These are phyloP conservation scores for Catocala nupta DNA, from an alignment of 2,888 invertebrate genomes.

Conservation along the genomic window DNA sequence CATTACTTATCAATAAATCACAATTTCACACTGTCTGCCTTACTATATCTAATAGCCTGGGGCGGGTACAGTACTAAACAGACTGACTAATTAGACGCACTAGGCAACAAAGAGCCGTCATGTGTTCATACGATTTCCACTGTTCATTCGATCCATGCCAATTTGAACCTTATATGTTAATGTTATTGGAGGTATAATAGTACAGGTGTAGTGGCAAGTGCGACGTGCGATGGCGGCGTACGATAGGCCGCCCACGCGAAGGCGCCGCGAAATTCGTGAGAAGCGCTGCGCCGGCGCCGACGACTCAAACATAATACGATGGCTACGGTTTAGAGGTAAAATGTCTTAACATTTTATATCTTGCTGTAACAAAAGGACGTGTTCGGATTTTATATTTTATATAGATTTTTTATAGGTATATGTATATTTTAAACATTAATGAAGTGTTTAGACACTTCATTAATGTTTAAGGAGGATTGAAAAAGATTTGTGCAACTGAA, in stretches of 20 bases:
- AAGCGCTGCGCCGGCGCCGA: constrained; percentile 77
- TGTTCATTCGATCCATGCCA: constrained; percentile 42
- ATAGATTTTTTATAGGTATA: constrained; percentile 11
- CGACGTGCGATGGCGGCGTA: constrained; percentile 79
- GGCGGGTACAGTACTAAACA: constrained; percentile 81
- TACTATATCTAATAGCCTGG: constrained; percentile 66
- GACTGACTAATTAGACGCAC: constrained; percentile 86
- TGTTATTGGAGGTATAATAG: constrained; percentile 55
- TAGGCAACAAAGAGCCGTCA: constrained; percentile 80
- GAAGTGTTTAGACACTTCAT: too few species aligned
- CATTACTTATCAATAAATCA: constrained; percentile 73
- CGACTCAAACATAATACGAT: constrained; percentile 63
- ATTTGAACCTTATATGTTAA: constrained; percentile 59
- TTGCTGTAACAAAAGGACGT: constrained; percentile 34
- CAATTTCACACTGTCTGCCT: constrained; percentile 73
- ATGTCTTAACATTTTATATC: constrained; percentile 47
- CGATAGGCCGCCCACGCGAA: constrained; percentile 84
- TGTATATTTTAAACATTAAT: too few species aligned
- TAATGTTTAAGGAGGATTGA: too few species aligned
- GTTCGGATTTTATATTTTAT: constrained; percentile 29
- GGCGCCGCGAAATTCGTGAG: constrained; percentile 86
- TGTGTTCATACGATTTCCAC: constrained; percentile 56
- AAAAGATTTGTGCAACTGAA: too few species aligned
- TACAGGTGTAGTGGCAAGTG: constrained; percentile 62
- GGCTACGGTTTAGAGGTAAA: constrained; percentile 50